Evolutionary conservation across 2,888 invertebrate species (phyloP).

Genomic region (Macrophya alboannulata): DNA sequence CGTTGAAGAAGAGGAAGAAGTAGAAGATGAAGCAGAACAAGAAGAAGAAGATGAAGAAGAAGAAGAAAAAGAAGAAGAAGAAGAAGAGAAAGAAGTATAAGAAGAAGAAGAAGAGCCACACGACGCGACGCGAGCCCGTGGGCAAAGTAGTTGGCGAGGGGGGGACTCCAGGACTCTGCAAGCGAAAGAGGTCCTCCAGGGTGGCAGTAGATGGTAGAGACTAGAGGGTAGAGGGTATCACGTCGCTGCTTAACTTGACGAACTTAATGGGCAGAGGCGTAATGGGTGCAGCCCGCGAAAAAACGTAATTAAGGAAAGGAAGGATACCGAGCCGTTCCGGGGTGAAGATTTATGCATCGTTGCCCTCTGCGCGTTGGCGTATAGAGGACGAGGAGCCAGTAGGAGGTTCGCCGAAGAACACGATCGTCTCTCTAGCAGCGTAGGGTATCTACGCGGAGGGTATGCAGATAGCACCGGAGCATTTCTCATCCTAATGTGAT

Average conservation of each 20-base stretch:
- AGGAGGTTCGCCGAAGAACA: conserved; percentile 47
- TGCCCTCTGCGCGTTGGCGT: conserved; percentile 52
- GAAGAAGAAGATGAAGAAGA: conserved; percentile 35
- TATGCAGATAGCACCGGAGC: conserved; percentile 57
- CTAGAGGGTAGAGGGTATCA: conserved; percentile 65
- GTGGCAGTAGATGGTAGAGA: conserved; percentile 34
- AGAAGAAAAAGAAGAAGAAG: conserved; percentile 34
- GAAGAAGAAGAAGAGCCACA: conserved; percentile 45
- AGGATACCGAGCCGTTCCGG: conserved; percentile 65
- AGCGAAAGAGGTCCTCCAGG: conserved; percentile 49
- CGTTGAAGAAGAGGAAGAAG: conserved; percentile 45
- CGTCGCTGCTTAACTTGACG: conserved; percentile 75
- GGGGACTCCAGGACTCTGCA: conserved; percentile 49
- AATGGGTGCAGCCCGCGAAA: conserved; percentile 70
- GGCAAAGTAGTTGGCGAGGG: conserved; percentile 58
- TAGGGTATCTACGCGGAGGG: conserved; percentile 43
- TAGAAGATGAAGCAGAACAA: conserved; percentile 35
- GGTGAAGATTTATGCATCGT: conserved; percentile 70
- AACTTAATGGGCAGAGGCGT: conserved; percentile 73
- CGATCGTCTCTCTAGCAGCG: conserved; percentile 45
- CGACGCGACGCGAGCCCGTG: conserved; percentile 54
- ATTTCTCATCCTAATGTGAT: conserved; percentile 77
- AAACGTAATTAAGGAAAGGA: conserved; percentile 73
- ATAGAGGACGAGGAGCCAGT: conserved; percentile 28
- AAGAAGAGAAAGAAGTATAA: conserved; percentile 35